Base-by-base conservation (phyloP, 2,113 vertebrate genomes). In the Salminus brasiliensis region DNA sequence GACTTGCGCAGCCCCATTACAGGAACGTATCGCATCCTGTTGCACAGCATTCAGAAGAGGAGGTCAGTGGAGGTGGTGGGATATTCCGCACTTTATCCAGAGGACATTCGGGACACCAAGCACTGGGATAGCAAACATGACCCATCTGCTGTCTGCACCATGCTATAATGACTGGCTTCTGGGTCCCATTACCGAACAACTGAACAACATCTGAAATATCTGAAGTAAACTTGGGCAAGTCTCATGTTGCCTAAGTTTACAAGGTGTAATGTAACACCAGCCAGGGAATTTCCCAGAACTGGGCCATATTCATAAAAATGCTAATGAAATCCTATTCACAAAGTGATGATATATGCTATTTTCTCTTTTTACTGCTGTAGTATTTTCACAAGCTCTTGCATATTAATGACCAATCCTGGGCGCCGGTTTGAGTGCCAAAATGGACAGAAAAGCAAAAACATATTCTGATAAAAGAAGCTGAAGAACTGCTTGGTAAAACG, bases 21-120 rank as follows among this genome's bases (percentile, higher is more conserved):
- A 0, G 94, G 93, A 9, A 89, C 85, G 21, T 95, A 94, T 77
- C 86, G 93, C 0, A 94, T 95, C 86, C 80, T 94, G 0, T 85
- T 92, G 32, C 93, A 94, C 65, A 90, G 83, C 18, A 87, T 88
- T 29, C 93, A 94, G 88, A 94, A 93, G 81, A 83, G 90, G 36
- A 86, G 83, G 52, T 81, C 78, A 0, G 85, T 88, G 57, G 92
- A 92, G 71, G 85, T 83, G 0, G 81, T 90, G 0, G 84, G 90
- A 70, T 94, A 90, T 53, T 85, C 89, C 0, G 63, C 68, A 4
- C 67, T 90, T 52, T 53, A 83, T 16, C 88, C 90, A 0, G 85
- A 91, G 0, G 86, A 92, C 13, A 92, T 89, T 8, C 68, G 15
- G 18, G 72, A 57, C 41, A 72, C 18, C 0, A 84, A 47, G 45